phyloP scores from a whole-genome alignment of 2,888 invertebrate species.

The Patella pellucida region DNA sequence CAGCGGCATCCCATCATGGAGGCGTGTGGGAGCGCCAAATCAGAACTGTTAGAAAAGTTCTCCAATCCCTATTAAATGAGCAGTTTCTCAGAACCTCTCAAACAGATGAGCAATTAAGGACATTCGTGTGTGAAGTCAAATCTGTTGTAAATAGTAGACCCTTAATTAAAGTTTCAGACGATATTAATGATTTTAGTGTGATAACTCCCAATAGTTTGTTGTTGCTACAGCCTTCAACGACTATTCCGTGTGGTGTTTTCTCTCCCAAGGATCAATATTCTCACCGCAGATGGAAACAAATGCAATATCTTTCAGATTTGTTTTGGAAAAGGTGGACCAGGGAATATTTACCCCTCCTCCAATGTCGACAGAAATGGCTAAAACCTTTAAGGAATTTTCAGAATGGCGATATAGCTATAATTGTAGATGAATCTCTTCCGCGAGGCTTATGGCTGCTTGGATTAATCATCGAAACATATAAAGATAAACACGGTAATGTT shows the following conservation, averaged over 20 bases:
- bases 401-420: slow-evolving; percentile 6
- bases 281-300: slow-evolving; percentile 34
- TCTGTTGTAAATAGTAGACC: slow-evolving; percentile 32
- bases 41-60: slow-evolving; percentile 28
- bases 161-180: slow-evolving; percentile 23
- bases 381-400: not conserved
- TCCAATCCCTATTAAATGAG: slow-evolving; percentile 22
- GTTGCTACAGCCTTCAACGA: slow-evolving; percentile 5
- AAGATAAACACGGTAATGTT: slow-evolving; percentile 14
- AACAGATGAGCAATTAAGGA: slow-evolving; percentile 32
- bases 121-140: slow-evolving; percentile 35
- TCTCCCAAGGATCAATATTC: slow-evolving; percentile 28
- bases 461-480: not conserved
- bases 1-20: slow-evolving; percentile 33
- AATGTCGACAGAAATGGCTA: slow-evolving; percentile 29
- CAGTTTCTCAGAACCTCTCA: slow-evolving; percentile 17
- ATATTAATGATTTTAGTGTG: slow-evolving; percentile 25
- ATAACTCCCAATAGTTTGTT: slow-evolving; percentile 37
- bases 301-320: slow-evolving; percentile 35
- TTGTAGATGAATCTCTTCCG: slow-evolving; percentile 13
- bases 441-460: slow-evolving; percentile 14
- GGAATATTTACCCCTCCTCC: slow-evolving; percentile 26
- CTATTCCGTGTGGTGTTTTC: slow-evolving; percentile 32
- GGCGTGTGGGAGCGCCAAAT: slow-evolving; percentile 40
- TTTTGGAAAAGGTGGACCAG: slow-evolving; percentile 32